Conservation (phyloP, 2,888 invertebrate genomes). For the Pseudococcus jackbeardsleyi region DNA sequence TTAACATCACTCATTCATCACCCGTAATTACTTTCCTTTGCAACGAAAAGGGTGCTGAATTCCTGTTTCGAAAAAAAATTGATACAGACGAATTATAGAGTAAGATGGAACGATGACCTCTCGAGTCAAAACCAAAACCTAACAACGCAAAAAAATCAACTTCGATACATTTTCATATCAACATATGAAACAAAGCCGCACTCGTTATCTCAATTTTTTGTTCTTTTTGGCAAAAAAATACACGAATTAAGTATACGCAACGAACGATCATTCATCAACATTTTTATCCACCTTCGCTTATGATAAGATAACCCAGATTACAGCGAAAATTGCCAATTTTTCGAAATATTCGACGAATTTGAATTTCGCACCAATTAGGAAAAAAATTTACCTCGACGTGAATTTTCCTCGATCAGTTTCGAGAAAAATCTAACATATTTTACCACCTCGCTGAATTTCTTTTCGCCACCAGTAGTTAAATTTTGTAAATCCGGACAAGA, state of each 20-base stretch:
- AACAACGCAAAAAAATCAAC: no score
- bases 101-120: no score
- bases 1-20: no score
- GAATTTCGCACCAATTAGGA: background rate
- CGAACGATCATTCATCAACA: background rate
- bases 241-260: background rate
- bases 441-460: background rate
- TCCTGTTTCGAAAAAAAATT: no score
- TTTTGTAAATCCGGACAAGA: constrained; percentile 6
- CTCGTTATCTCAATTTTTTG: background rate
- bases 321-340: background rate
- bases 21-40: no score
- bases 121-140: no score
- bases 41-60: no score
- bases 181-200: no score
- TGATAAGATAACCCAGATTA: background rate
- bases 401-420: background rate
- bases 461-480: background rate
- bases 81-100: no score
- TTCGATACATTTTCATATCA: no score
- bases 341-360: background rate
- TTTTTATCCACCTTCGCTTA: background rate
- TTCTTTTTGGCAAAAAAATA: background rate
- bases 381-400: background rate
- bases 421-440: background rate